Evolutionary conservation across 2,113 vertebrate genomes (phyloP).

Genomic region (Sarotherodon lohbergeri): DNA sequence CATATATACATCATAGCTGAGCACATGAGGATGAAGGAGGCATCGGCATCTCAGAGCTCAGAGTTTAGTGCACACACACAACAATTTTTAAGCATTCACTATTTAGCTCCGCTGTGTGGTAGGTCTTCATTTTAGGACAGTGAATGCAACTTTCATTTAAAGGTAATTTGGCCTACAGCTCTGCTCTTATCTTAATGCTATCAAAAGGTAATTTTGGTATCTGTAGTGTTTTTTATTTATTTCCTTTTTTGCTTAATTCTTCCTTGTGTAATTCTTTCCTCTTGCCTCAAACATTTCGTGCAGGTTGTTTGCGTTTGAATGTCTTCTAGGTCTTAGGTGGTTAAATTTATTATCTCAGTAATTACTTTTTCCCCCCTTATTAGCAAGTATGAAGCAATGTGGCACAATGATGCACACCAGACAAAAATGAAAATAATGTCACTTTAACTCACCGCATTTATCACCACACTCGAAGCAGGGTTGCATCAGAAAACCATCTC

Average conservation of each 20-base stretch:
- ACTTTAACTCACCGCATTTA: neutral
- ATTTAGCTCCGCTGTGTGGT: neutral
- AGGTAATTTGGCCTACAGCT: neutral
- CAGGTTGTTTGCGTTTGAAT: neutral
- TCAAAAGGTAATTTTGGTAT: neutral
- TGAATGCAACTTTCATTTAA: neutral
- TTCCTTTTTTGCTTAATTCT: neutral
- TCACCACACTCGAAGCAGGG: neutral
- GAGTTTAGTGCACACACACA: neutral
- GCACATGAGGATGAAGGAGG: too few species aligned
- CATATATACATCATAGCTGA: neutral
- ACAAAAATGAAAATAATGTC: neutral
- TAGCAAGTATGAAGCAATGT: neutral
- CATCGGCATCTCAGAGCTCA: neutral
- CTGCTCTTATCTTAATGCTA: neutral
- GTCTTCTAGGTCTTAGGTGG: neutral
- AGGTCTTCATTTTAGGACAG: neutral
- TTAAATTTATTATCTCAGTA: neutral
- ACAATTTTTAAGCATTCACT: neutral
- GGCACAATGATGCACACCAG: neutral
- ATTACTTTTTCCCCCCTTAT: rapidly evolving
- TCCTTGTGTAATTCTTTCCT: neutral
- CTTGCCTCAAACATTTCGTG: neutral
- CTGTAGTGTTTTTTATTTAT: neutral
- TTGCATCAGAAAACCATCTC: neutral